Conservation (phyloP, 2,797 vertebrate genomes). For the Xenentodon cancila region DNA sequence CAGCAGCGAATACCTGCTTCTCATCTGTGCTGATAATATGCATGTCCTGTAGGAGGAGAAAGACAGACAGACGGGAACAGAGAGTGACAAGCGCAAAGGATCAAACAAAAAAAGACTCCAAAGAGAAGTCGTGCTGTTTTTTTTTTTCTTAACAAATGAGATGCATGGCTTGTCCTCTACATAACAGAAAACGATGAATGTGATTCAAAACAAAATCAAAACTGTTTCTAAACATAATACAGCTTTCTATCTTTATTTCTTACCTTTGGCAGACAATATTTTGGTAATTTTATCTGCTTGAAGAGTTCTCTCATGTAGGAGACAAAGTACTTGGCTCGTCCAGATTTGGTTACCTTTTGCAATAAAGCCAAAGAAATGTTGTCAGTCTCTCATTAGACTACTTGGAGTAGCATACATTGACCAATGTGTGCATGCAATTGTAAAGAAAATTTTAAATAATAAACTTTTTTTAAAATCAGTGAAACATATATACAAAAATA, state of each 20-base stretch:
- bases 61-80: constrained; percentile 14
- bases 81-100: constrained; percentile 8
- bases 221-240: constrained; percentile 8
- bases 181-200: constrained; percentile 12
- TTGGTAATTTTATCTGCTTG: constrained; percentile 93
- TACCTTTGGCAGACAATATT: constrained; percentile 94
- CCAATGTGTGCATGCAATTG: no score
- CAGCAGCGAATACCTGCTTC: constrained; percentile 94
- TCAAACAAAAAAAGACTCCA: constrained; percentile 15
- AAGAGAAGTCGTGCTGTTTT: constrained; percentile 5
- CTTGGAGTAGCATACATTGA: background rate
- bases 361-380: constrained; percentile 45
- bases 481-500: no score
- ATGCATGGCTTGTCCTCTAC: background rate
- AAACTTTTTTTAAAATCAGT: background rate
- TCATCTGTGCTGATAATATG: constrained; percentile 97
- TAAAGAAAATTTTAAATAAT: no score
- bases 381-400: constrained; percentile 34
- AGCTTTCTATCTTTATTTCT: constrained; percentile 27
- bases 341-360: constrained; percentile 91
- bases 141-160: constrained; percentile 23
- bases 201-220: constrained; percentile 13
- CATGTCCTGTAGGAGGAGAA: constrained; percentile 87
- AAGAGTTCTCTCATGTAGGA: constrained; percentile 95
- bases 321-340: constrained; percentile 95